phyloP scores from a whole-genome alignment of 2,888 invertebrate genomes.

The Phlogophora meticulosa region DNA sequence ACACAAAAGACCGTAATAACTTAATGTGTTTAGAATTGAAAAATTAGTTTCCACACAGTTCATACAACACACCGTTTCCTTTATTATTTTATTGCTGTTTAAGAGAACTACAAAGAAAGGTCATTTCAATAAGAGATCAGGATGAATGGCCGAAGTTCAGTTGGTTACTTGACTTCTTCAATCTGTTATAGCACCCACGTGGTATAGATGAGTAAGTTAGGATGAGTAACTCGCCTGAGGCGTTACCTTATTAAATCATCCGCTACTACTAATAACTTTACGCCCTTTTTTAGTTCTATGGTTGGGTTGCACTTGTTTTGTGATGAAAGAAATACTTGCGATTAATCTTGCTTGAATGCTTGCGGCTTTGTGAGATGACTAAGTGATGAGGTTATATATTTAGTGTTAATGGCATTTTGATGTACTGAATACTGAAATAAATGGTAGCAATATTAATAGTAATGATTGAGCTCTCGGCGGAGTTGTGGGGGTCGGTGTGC shows the following conservation, averaged over 20 bases:
- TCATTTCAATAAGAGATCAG: constrained; percentile 43
- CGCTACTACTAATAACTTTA: constrained; percentile 32
- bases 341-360: constrained; percentile 17
- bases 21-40: constrained; percentile 34
- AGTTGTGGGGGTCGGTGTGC: too few species aligned
- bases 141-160: constrained; percentile 30
- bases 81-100: constrained; percentile 40
- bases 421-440: not conserved
- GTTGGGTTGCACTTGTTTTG: not conserved
- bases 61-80: constrained; percentile 27
- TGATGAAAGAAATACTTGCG: constrained; percentile 15
- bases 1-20: constrained; percentile 29
- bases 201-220: constrained; percentile 18
- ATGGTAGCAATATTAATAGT: not conserved
- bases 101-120: constrained; percentile 37
- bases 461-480: too few species aligned
- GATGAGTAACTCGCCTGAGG: constrained; percentile 37
- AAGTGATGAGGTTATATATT: not conserved
- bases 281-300: not conserved
- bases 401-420: not conserved
- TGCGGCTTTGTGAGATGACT: not conserved
- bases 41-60: constrained; percentile 35
- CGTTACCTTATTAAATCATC: constrained; percentile 33
- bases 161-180: constrained; percentile 37
- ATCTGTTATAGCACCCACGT: constrained; percentile 31